Evolutionary conservation across 2,888 invertebrate genomes (phyloP), one percentile per base, ranked within the genome.

Genomic region (Synergus japonicus): DNA sequence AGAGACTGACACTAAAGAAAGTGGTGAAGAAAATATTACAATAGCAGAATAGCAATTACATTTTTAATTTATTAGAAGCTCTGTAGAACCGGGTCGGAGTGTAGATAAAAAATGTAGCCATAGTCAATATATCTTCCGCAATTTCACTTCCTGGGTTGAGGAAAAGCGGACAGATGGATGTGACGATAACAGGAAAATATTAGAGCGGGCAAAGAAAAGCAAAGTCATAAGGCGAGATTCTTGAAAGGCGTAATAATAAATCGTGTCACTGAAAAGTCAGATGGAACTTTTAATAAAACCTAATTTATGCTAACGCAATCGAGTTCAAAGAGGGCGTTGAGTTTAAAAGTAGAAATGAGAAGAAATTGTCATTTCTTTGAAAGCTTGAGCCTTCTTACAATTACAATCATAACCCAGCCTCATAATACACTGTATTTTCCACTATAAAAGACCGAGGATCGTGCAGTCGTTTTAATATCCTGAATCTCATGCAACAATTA

Each of bases 401-500:
- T 29, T 63, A 22, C 22, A 22, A 63, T 63, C 63, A 10, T 29
- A 63, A 29, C 63, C 29, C 4, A 13, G 29, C 13, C 63, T 63
- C 5, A 63, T 63, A 63, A 63, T 29, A 13, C 29, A 29, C 29
- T 63, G 5, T 63, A 29, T 22, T 63, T 63, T 29, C 13, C 29
- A 13, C 9, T 12, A 1, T 63, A 29, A 29, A 63, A 63, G 29
- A 5, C 13, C 29, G 13, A 29, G 29, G 13, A 5, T 29, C 12
- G 22, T 63, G 13, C 22, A 63, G 13, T 63, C 69, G 63, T 81
- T 78, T 65, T 78, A 67, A 78, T 73, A 73, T 81, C 79, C 77
- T 77, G 44, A 76, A 49, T 60, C 64, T 54, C 64, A 76, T 81
- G 76, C 77, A 83, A 78, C 81, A 83, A 83, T 83, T 83, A 83